A percentile compares a stretch with the other conserved stretches of the same genome.
Evolutionary conservation across 2,888 invertebrate genomes (phyloP).

Genomic region (Heliothis peltigera): DNA sequence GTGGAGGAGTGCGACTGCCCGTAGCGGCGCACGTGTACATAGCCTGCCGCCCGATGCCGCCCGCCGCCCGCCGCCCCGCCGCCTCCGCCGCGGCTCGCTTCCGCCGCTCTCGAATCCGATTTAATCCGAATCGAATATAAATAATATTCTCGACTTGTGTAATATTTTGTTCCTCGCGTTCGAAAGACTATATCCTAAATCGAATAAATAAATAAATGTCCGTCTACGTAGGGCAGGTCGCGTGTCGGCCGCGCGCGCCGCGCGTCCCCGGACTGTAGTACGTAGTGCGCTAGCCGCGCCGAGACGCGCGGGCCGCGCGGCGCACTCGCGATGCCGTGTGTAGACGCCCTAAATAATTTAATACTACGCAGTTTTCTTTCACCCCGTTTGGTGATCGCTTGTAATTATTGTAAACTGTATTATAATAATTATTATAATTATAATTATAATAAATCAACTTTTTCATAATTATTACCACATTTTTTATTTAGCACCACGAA

Average conservation of each 20-base stretch:
- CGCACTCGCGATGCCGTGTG: slow-evolving; percentile 70
- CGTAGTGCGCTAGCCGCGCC: slow-evolving; percentile 43
- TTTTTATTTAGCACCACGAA: slow-evolving; percentile 72
- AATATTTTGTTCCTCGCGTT: slow-evolving; percentile 90
- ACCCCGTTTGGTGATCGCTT: slow-evolving; percentile 90
- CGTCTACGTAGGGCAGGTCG: slow-evolving; percentile 71
- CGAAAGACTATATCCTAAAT: slow-evolving; percentile 89
- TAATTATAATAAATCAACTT: slow-evolving; percentile 90
- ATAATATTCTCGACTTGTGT: slow-evolving; percentile 89
- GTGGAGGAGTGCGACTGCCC: slow-evolving; percentile 99
- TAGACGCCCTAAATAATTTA: slow-evolving; percentile 84
- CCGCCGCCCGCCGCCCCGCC: slow-evolving; percentile 70
- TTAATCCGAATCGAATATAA: slow-evolving; percentile 88
- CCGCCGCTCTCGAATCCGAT: slow-evolving; percentile 87
- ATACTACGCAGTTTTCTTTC: slow-evolving; percentile 90
- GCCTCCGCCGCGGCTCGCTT: slow-evolving; percentile 80
- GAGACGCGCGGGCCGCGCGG: slow-evolving; percentile 60
- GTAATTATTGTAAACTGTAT: slow-evolving; percentile 91
- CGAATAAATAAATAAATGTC: slow-evolving; percentile 77
- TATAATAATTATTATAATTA: slow-evolving; percentile 90
- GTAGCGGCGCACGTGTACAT: slow-evolving; percentile 87
- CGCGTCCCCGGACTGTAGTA: slow-evolving; percentile 49
- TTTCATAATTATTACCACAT: slow-evolving; percentile 89
- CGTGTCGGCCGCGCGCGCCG: slow-evolving; percentile 63
- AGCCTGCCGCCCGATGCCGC: slow-evolving; percentile 70